These are phyloP conservation scores for Hippocampus kuda DNA, from an alignment of 2,797 vertebrate species.

Conservation along the genomic window DNA sequence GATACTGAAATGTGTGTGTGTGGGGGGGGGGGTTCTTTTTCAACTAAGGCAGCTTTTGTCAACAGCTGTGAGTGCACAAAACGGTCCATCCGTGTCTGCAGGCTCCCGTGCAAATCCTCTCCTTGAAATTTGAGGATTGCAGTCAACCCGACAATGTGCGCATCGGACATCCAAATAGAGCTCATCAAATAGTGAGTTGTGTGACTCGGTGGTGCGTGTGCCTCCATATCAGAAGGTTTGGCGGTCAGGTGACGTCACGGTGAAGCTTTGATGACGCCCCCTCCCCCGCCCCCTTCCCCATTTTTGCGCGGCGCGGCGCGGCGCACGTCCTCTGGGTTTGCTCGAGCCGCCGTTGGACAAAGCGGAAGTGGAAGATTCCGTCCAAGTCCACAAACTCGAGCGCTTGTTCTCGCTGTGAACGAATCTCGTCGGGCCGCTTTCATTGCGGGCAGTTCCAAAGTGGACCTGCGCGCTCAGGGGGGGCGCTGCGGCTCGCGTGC, in stretches of 20 bases:
- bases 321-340: neutral
- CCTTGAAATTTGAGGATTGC: too few relatives aligned
- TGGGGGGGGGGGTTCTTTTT: too few relatives aligned
- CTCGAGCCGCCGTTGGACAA: neutral
- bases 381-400: neutral
- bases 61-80: too few relatives aligned
- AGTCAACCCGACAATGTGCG: too few relatives aligned
- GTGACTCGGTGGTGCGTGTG: neutral
- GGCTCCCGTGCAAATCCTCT: too few relatives aligned
- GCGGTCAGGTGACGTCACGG: neutral
- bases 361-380: neutral
- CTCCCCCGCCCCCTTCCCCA: neutral
- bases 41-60: too few relatives aligned
- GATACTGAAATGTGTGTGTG: slow-evolving; percentile 11
- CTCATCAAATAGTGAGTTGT: neutral
- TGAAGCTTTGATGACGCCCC: neutral
- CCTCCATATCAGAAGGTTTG: neutral
- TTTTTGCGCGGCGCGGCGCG: neutral
- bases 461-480: too few relatives aligned
- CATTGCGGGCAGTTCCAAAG: too few relatives aligned
- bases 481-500: neutral
- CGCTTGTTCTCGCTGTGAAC: neutral
- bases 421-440: too few relatives aligned
- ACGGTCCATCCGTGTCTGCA: too few relatives aligned
- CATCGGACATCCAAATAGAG: neutral